A percentile compares a stretch with the other conserved stretches of the same genome.
These are phyloP conservation scores for Tipula lateralis DNA, from an alignment of 2,888 invertebrate genomes.

Conservation along the genomic window DNA sequence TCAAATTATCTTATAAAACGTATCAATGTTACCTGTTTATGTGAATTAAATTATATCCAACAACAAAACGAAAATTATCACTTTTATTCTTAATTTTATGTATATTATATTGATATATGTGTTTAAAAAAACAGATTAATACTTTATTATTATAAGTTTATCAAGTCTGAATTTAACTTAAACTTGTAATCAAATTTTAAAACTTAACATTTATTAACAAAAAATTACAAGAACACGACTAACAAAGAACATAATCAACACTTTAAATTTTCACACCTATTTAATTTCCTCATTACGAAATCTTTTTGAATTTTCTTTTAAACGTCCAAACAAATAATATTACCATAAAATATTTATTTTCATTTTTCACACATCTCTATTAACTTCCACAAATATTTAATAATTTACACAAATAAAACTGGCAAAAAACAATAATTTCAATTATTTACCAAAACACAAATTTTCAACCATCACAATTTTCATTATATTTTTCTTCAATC, in stretches of 20 bases:
- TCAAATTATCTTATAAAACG: too few species aligned
- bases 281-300: neutral
- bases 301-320: neutral
- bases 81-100: neutral
- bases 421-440: neutral
- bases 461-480: neutral
- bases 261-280: neutral
- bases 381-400: neutral
- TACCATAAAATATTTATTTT: neutral
- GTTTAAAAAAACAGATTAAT: neutral
- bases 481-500: neutral
- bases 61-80: neutral
- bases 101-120: too few species aligned
- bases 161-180: neutral
- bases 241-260: neutral
- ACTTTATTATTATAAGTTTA: neutral
- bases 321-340: neutral
- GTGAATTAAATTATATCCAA: neutral
- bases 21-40: too few species aligned
- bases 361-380: neutral
- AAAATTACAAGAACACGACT: neutral
- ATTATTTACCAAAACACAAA: neutral
- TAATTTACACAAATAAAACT: neutral
- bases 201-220: neutral
- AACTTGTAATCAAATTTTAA: neutral